phyloP scores from a whole-genome alignment of 1,140 invertebrate species.

The Eciton burchellii region DNA sequence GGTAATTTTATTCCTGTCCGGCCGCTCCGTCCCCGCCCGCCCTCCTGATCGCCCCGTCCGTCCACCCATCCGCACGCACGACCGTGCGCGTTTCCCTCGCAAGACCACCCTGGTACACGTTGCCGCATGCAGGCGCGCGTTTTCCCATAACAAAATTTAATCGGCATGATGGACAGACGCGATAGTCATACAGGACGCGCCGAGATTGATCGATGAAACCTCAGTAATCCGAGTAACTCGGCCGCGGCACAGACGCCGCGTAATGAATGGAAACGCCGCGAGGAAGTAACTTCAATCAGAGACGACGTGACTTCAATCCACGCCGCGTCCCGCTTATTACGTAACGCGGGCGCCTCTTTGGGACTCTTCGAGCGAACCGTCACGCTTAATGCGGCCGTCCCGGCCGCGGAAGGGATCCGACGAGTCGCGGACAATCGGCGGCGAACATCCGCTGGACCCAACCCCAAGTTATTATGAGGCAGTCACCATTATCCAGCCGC shows the following conservation, averaged over 20 bases:
- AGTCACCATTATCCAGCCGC: constrained; percentile 59
- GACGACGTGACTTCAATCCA: no score
- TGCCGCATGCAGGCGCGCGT: neutral
- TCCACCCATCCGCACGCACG: neutral
- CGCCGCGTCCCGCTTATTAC: neutral
- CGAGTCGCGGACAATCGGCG: constrained; percentile 17
- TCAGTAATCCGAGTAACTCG: constrained; percentile 20
- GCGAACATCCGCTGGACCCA: constrained; percentile 25
- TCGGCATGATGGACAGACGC: constrained; percentile 4
- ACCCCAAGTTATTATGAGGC: constrained; percentile 56
- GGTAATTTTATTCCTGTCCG: constrained; percentile 56
- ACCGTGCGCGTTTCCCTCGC: constrained; percentile 12
- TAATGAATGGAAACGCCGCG: constrained; percentile 4
- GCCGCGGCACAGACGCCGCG: neutral
- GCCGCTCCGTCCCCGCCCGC: constrained; percentile 16
- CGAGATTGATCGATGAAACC: constrained; percentile 44
- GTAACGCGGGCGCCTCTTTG: neutral
- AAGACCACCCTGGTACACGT: constrained; percentile 13
- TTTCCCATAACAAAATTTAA: constrained; percentile 49
- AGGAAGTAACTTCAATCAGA: constrained; percentile 30
- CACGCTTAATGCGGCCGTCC: constrained; percentile 25
- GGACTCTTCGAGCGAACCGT: neutral
- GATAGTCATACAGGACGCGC: neutral
- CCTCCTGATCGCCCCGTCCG: no score
- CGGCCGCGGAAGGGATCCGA: constrained; percentile 21